Evolutionary conservation across 2,888 invertebrate genomes (phyloP).

Genomic region (Strigamia transsilvanica): DNA sequence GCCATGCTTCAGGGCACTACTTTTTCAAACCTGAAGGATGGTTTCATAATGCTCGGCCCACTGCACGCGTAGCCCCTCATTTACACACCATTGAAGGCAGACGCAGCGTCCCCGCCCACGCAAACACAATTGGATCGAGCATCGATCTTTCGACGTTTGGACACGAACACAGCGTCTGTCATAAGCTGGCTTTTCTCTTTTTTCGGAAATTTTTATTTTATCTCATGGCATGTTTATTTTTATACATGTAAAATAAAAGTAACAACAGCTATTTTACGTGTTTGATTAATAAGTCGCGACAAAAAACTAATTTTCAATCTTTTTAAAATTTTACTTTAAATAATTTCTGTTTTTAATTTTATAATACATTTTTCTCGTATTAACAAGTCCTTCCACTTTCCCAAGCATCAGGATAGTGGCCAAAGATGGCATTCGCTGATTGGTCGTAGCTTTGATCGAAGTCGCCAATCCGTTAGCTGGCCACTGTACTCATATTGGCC

Average conservation of each 20-base stretch:
- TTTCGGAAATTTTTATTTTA: not conserved
- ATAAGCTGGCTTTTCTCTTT: conserved; percentile 26
- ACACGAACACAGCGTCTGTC: conserved; percentile 30
- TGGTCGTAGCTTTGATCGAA: conserved; percentile 21
- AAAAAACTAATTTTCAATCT: not conserved
- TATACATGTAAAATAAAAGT: not conserved
- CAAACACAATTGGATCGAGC: conserved; percentile 30
- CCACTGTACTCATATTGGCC: conserved; percentile 21
- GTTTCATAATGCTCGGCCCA: conserved; percentile 30
- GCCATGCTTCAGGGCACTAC: conserved; percentile 10
- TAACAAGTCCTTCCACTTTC: not conserved
- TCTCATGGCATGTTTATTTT: not conserved
- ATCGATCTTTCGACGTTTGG: conserved; percentile 30
- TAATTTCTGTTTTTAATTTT: not conserved
- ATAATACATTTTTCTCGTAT: not conserved
- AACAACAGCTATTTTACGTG: not conserved
- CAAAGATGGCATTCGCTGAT: conserved; percentile 26
- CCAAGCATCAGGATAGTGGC: conserved; percentile 1
- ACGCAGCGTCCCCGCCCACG: conserved; percentile 26
- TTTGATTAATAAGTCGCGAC: not conserved
- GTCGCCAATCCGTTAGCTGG: conserved; percentile 30
- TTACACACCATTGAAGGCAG: conserved; percentile 30
- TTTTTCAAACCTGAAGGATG: conserved; percentile 21
- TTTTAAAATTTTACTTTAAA: not conserved
- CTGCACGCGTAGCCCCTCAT: conserved; percentile 26